A percentile compares a stretch with the other conserved stretches of the same genome.
Conservation (phyloP, 2,888 invertebrate species). For the Nasonia oneida region DNA sequence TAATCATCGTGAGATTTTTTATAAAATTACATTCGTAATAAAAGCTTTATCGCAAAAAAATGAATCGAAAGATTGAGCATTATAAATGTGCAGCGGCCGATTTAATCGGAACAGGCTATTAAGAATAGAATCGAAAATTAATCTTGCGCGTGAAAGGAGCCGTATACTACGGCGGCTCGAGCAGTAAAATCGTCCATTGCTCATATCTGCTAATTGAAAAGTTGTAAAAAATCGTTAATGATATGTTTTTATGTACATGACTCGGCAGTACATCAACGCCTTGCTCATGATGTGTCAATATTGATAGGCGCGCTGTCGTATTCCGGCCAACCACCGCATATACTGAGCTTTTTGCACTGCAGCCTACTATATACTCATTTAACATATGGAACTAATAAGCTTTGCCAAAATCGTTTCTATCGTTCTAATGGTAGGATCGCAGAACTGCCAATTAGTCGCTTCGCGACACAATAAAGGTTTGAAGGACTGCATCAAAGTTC, state of each 20-base stretch:
- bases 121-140: neutral
- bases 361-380: neutral
- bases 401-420: neutral
- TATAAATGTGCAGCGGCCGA: neutral
- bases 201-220: conserved; percentile 11
- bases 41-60: too few relatives aligned
- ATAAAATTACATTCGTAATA: too few relatives aligned
- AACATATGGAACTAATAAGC: neutral
- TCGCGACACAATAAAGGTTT: neutral
- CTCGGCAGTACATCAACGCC: neutral
- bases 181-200: conserved; percentile 1
- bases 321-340: neutral
- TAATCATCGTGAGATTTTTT: too few relatives aligned
- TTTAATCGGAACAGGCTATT: neutral
- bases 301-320: neutral
- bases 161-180: neutral
- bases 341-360: neutral
- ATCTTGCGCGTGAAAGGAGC: neutral
- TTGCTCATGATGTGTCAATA: neutral
- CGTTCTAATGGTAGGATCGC: neutral
- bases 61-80: neutral
- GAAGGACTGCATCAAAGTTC: neutral
- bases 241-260: neutral
- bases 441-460: neutral
- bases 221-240: neutral